These are phyloP conservation scores for Pegoplata infirma DNA, from an alignment of 2,888 invertebrate species.

Conservation along the genomic window DNA sequence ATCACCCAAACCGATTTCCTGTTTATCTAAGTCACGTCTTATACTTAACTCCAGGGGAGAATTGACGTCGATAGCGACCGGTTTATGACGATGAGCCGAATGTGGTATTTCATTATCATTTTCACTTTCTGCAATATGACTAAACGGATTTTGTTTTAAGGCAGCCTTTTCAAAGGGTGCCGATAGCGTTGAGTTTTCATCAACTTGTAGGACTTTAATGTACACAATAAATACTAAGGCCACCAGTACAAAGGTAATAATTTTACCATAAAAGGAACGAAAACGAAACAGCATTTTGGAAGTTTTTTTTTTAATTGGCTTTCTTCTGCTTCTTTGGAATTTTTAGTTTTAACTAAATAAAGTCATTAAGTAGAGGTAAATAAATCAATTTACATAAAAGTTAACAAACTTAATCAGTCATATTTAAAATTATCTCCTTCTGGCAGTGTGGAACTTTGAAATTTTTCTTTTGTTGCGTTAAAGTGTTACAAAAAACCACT, in stretches of 20 bases:
- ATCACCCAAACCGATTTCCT: constrained; percentile 86
- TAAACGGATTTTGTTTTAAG: constrained; percentile 22
- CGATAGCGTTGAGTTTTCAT: constrained; percentile 20
- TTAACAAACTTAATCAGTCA: constrained; percentile 13
- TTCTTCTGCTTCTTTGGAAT: neutral
- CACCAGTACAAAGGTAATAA: constrained; percentile 74
- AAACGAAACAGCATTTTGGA: constrained; percentile 75
- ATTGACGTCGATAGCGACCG: constrained; percentile 45
- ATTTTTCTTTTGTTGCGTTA: neutral
- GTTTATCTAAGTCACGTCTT: constrained; percentile 82
- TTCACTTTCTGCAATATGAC: constrained; percentile 45
- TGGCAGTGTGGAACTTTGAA: constrained; percentile 12
- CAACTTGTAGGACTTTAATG: constrained; percentile 71
- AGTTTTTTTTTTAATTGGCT: constrained; percentile 5
- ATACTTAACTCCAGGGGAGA: constrained; percentile 78
- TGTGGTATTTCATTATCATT: constrained; percentile 68
- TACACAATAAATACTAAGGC: constrained; percentile 74
- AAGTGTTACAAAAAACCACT: constrained; percentile 19
- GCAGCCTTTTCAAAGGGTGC: constrained; percentile 14
- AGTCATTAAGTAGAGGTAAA: constrained; percentile 7
- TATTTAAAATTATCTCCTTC: constrained; percentile 17
- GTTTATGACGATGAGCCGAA: constrained; percentile 52
- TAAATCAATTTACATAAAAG: neutral
- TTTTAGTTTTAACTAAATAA: constrained; percentile 7
- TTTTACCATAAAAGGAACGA: constrained; percentile 76